phyloP scores from a whole-genome alignment of 1,140 invertebrate species.

The Sesamia nonagrioides region DNA sequence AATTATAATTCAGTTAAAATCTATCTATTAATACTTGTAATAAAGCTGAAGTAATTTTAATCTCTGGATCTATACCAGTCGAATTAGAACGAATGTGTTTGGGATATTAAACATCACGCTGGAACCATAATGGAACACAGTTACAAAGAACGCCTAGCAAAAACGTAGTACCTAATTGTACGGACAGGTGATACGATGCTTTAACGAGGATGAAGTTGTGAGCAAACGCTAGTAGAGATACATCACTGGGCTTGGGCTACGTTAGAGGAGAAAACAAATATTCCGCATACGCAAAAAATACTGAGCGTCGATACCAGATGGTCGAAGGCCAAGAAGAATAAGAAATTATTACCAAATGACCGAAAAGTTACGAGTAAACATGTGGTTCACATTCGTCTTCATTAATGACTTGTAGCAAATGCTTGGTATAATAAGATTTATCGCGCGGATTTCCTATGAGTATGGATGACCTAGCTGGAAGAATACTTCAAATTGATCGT shows the following conservation, averaged over 20 bases:
- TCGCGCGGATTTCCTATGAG: slow-evolving; percentile 24
- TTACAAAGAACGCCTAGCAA: too few species aligned
- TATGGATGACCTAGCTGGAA: not conserved
- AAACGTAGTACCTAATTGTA: too few species aligned
- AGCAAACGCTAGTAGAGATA: too few species aligned
- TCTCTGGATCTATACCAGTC: too few species aligned
- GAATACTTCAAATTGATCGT: not conserved
- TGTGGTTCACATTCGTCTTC: slow-evolving; percentile 18
- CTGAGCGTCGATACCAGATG: not conserved
- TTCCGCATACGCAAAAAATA: slow-evolving; percentile 14
- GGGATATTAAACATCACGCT: too few species aligned
- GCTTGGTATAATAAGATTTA: slow-evolving; percentile 26
- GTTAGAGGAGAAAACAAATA: slow-evolving; percentile 39
- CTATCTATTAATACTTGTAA: slow-evolving; percentile 60
- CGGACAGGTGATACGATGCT: too few species aligned
- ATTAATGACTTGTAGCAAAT: slow-evolving; percentile 34
- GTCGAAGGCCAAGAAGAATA: not conserved
- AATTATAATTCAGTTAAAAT: slow-evolving; percentile 82
- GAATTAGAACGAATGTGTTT: too few species aligned
- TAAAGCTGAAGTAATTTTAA: too few species aligned
- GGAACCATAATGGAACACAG: too few species aligned
- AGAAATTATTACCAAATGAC: not conserved
- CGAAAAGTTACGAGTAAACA: slow-evolving; percentile 28
- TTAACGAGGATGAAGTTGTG: too few species aligned
- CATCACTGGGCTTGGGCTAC: too few species aligned